Base-by-base conservation (phyloP, 2,113 vertebrate species). In the Triplophysa dalaica region DNA sequence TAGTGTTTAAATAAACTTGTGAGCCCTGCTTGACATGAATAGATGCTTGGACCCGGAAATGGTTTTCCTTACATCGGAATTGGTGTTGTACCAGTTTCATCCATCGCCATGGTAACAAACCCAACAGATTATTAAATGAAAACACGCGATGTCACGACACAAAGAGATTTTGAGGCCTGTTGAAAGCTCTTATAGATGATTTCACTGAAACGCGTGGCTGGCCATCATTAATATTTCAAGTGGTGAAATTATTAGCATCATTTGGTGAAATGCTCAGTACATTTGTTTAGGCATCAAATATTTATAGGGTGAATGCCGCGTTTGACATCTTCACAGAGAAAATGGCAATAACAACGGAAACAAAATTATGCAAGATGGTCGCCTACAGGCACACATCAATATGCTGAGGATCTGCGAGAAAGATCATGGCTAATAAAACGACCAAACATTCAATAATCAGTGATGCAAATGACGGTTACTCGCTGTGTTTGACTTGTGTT, bases 241-340 rank as follows among this genome's bases (percentile, higher is more conserved):
- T 21, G 38, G 14, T 62, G 58, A 48, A 75, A 75, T 62, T 2
- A 75, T 73, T 41, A 54, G 9, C 14, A 75, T 75, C 21, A 17
- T 61, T 75, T 17, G 21, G 21, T 3, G 70, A 75, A 45, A n/a
- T 17, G 38, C 70, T 24, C 56, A 24, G 38, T 73, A 6, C 56
- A 74, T 74, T 74, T 62, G 56, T 74, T 74, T 62, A 45, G 58
- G n/a, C 58, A 75, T 75, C 38, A 75, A 75, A 75, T 75, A 75
- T 75, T 75, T 24, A 75, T 9, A 75, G 48, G 58, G 13, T 19
- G 43, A 72, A 75, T 60, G 54, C 19, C 60, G 70, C 33, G 33
- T n/a, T 26, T 75, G 72, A 75, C 72, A 62, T 62, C 21, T 41
- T 62, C 56, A 7, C 62, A 22, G 8, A 63, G 22, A 75, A 48